Base-by-base conservation (phyloP, 2,888 invertebrate genomes). In the Clusia tigrina region DNA sequence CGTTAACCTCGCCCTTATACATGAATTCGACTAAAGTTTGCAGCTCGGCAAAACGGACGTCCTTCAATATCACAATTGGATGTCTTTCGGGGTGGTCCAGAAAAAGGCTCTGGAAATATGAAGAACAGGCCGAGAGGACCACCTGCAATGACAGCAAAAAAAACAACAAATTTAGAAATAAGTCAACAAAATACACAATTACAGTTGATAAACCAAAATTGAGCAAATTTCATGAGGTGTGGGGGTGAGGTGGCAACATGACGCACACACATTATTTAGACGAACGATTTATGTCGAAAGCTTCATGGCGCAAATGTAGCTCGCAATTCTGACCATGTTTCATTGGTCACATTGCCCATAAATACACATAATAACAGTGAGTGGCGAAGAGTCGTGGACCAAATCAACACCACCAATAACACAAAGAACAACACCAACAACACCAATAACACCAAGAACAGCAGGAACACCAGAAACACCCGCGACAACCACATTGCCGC, bases 1-100 rank as follows among this genome's bases (percentile, higher is more conserved):
- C 94, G 91, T 94, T 94, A 79, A 95, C 95, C 86, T 95, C 95
- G 81, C 95, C 95, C 86, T 94, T 93, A 89, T 95, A 95, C 95
- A 95, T 95, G 90, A 95, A 95, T 89, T 95, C 94, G 84, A 95
- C 91, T 83, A 95, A 90, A 75, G 95, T 95, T 84, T 94, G 89
- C 81, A 95, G 88, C 86, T 95, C 95, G 83, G 91, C 88, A 85
- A 94, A 92, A 81, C 93, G 91, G 83, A 95, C 95, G 93, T 95
- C 95, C 86, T 95, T 95, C 80, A 95, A 89, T 85, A 95, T 95
- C 85, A 95, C 94, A 84, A 95, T 95, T 79, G 95, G 95, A 85
- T 95, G 95, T 76, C 91, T 90, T 85, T 93, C 92, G 76, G 95
- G 94, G 85, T 95, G 95, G 86, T 94, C 94, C 86, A 94, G 90